A percentile compares a stretch with the other conserved stretches of the same genome.
These are phyloP conservation scores for Zaprionus camerounensis DNA, from an alignment of 1,140 invertebrate genomes.

Conservation along the genomic window DNA sequence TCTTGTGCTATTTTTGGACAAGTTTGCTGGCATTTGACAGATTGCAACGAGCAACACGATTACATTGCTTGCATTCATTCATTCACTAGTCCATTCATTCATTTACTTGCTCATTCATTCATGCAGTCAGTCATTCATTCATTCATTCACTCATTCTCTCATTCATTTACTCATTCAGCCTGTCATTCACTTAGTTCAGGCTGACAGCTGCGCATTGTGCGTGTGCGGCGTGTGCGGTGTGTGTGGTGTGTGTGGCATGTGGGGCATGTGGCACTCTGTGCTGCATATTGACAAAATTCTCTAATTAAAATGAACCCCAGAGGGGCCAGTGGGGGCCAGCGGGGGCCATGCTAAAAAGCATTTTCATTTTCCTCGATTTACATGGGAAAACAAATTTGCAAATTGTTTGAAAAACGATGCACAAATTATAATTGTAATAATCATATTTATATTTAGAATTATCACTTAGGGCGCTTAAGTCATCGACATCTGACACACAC, in stretches of 20 bases:
- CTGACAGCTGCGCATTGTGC: neutral
- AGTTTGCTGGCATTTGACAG: neutral
- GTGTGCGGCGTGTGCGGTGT: neutral
- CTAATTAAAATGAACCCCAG: constrained; percentile 17
- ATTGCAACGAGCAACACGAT: neutral
- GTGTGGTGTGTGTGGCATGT: neutral
- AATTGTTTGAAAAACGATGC: constrained; percentile 10
- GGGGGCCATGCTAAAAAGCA: neutral
- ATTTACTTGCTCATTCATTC: neutral
- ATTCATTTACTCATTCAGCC: neutral
- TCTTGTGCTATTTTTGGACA: neutral
- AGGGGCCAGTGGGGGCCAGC: neutral
- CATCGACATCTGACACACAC: constrained; percentile 12
- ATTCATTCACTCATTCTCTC: neutral
- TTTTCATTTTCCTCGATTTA: constrained; percentile 4
- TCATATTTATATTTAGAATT: constrained; percentile 22
- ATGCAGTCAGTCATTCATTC: neutral
- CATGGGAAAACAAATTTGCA: neutral
- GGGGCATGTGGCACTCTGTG: neutral
- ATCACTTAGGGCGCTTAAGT: constrained; percentile 6
- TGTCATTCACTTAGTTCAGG: neutral
- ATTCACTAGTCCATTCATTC: neutral
- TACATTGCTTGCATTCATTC: neutral
- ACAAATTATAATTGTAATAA: constrained; percentile 1
- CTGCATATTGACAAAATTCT: constrained; percentile 6